Percentiles rank a stretch among this genome's conserved stretches.
These are phyloP conservation scores for Zoanthus sociatus DNA, from an alignment of 92 coral and sea anemone genomes.

Conservation along the genomic window DNA sequence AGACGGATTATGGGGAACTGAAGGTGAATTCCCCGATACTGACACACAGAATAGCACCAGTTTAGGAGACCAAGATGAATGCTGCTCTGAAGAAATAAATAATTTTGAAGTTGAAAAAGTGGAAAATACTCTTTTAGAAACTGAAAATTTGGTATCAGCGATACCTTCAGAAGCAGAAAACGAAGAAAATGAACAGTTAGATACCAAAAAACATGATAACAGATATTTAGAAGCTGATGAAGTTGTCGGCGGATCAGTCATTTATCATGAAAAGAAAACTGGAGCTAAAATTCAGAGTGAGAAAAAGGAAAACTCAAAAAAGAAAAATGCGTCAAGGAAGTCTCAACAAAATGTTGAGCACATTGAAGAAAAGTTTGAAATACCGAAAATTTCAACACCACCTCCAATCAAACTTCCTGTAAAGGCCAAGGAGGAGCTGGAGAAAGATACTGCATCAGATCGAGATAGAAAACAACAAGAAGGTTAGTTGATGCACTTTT, in stretches of 20 bases:
- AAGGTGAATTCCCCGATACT: not conserved
- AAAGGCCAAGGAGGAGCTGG: slow-evolving; percentile 47
- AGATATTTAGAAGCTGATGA: no score
- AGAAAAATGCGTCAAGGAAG: slow-evolving; percentile 60
- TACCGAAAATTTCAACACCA: slow-evolving; percentile 69
- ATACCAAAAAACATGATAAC: no score
- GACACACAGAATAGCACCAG: not conserved
- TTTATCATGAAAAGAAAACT: not conserved
- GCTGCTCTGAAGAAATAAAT: slow-evolving; percentile 2
- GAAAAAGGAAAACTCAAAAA: slow-evolving; percentile 42
- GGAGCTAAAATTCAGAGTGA: not conserved
- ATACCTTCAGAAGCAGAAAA: not conserved
- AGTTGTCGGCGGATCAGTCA: no score
- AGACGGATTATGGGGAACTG: not conserved
- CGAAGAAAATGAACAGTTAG: no score
- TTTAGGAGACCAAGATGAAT: slow-evolving; percentile 11
- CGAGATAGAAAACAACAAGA: slow-evolving; percentile 79
- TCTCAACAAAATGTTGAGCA: slow-evolving; percentile 60
- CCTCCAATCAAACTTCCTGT: slow-evolving; percentile 70
- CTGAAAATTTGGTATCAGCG: not conserved
- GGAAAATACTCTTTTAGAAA: slow-evolving; percentile 4
- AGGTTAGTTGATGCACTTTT: slow-evolving; percentile 1
- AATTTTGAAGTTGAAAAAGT: slow-evolving; percentile 6
- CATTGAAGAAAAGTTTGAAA: slow-evolving; percentile 71
- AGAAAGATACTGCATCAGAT: slow-evolving; percentile 77